Base-by-base conservation (phyloP, 2,797 vertebrate species). In the Pygocentrus nattereri region DNA sequence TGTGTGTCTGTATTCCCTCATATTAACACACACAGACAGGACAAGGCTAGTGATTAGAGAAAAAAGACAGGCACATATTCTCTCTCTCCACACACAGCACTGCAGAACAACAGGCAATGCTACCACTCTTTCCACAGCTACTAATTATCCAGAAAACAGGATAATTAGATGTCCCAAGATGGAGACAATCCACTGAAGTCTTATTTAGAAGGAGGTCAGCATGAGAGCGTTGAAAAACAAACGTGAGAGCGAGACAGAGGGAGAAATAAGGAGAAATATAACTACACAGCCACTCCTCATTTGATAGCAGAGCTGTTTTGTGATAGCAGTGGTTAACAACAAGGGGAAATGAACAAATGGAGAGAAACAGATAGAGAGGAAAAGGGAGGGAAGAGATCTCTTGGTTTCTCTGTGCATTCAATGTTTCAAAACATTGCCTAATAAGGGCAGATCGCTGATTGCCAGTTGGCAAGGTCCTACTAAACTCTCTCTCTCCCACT, bases 381-480 rank as follows among this genome's bases (percentile, higher is more conserved):
- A 56, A 41, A 34, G 25, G 58, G 64, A 80, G 70, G 72, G 67
- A 81, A 80, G 80, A 78, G 82, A 81, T 72, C 85, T 68, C 23
- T 86, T 23, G 54, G 59, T 49, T 79, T 79, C 67, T 15, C 73
- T 72, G 78, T 74, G 73, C 62, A 68, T 47, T 70, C 58, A 81
- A 75, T 82, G 82, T 86, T 88, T 54, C 83, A 88, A 90, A 92
- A 93, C 90, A 90, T 93, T 85, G 50, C 94, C 94, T 89, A 91
- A 94, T 93, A 95, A 90, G 94, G 94, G 88, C 80, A 91, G 64
- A 81, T 80, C 82, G 78, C 54, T 67, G 78, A 83, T 81, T 70
- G 73, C 56, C 67, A 79, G 52, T 79, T 76, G 84, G 76, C 78
- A 71, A 52, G 52, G 18, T 79, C 47, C 44, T 23, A 18, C 31